phyloP scores from a whole-genome alignment of 2,797 vertebrate species.

The Otolemur crassicaudatus region DNA sequence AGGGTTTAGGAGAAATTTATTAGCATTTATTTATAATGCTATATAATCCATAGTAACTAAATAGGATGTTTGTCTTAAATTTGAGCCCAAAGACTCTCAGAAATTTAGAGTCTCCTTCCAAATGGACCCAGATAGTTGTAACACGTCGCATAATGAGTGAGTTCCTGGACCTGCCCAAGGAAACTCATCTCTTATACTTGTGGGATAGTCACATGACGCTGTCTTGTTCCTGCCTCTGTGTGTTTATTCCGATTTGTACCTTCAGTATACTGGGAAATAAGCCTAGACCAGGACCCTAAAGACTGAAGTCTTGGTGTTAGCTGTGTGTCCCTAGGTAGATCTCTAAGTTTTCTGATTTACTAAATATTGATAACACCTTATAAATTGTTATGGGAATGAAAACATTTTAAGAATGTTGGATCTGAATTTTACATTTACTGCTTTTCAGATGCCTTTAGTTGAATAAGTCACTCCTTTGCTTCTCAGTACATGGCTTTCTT shows the following conservation, averaged over 20 bases:
- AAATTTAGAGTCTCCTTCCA: conserved; percentile 7
- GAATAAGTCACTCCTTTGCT: neutral
- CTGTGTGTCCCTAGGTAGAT: neutral
- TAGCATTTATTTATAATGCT: neutral
- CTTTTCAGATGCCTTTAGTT: neutral
- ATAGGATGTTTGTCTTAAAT: neutral
- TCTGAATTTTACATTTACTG: neutral
- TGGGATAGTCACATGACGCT: neutral
- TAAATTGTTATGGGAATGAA: neutral
- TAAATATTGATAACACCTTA: neutral
- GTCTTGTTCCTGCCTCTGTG: neutral
- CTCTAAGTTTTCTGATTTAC: neutral
- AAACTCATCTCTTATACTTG: neutral
- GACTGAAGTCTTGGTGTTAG: neutral
- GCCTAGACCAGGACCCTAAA: neutral
- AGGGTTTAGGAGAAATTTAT: conserved; percentile 17
- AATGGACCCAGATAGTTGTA: neutral
- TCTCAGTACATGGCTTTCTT: neutral
- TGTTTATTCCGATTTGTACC: neutral
- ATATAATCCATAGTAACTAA: conserved; percentile 45
- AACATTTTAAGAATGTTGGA: neutral
- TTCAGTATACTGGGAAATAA: neutral
- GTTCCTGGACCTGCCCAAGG: neutral
- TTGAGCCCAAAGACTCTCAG: neutral
- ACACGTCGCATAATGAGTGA: neutral